Percentiles rank a stretch among this genome's conserved stretches.
These are phyloP conservation scores for Jaculus jaculus DNA, from an alignment of 2,113 vertebrate genomes.

Conservation along the genomic window DNA sequence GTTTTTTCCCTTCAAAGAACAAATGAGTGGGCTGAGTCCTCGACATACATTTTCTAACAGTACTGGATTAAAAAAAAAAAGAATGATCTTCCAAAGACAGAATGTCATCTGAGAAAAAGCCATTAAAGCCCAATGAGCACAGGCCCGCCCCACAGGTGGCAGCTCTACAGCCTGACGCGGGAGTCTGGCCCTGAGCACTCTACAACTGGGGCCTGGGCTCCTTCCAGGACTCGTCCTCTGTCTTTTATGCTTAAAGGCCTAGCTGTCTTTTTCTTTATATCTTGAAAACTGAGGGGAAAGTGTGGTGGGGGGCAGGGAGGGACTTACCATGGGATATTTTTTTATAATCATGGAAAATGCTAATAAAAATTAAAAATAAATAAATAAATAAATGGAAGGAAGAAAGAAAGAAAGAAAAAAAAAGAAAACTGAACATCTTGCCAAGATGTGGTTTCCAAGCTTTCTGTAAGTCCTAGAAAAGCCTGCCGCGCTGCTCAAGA, in stretches of 20 bases:
- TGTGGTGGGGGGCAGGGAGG: no score
- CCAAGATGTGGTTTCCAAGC: constrained; percentile 1
- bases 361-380: no score
- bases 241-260: constrained; percentile 16
- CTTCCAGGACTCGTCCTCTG: background rate
- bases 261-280: background rate
- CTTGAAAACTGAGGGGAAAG: no score
- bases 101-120: background rate
- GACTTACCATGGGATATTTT: no score
- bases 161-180: background rate
- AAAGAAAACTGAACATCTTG: background rate
- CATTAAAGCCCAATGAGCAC: background rate
- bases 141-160: background rate
- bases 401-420: no score
- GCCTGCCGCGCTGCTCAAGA: background rate
- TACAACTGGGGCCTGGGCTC: background rate
- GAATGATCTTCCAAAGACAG: background rate
- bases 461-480: background rate
- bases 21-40: background rate
- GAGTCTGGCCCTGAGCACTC: background rate
- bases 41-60: background rate
- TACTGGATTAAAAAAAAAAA: background rate
- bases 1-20: background rate
- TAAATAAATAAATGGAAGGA: no score
- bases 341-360: no score